These are phyloP conservation scores for Oreochromis aureus DNA, from an alignment of 2,113 vertebrate species.

Conservation along the genomic window DNA sequence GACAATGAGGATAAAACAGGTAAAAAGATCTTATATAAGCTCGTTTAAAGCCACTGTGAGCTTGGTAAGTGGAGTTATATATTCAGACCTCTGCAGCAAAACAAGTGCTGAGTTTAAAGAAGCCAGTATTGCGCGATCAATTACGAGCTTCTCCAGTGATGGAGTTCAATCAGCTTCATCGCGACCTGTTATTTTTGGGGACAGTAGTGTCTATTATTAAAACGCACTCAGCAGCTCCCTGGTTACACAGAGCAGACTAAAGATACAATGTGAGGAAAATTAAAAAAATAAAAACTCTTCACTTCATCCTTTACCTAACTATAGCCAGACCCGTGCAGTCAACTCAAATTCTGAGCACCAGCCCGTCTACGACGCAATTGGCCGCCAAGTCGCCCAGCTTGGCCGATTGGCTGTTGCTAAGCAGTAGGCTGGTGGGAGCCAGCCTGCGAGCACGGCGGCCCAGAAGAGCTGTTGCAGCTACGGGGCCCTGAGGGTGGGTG, in stretches of 20 bases:
- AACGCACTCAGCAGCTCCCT: slow-evolving; percentile 47
- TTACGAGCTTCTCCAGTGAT: background rate
- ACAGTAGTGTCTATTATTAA: slow-evolving; percentile 57
- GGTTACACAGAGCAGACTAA: slow-evolving; percentile 48
- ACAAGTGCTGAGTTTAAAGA: background rate
- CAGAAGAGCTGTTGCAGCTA: slow-evolving; percentile 59
- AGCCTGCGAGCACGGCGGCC: slow-evolving; percentile 43
- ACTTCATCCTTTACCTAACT: slow-evolving; percentile 19
- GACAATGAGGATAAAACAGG: background rate
- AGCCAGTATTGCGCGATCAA: background rate
- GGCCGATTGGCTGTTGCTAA: slow-evolving; percentile 79
- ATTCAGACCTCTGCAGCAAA: background rate
- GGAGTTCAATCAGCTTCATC: slow-evolving; percentile 20
- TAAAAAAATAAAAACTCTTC: background rate
- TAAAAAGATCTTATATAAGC: slow-evolving; percentile 1
- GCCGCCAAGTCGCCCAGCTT: slow-evolving; percentile 57
- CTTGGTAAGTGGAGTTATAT: background rate
- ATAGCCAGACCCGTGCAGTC: slow-evolving; percentile 51
- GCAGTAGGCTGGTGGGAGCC: slow-evolving; percentile 73
- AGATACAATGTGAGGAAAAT: background rate
- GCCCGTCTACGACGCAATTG: slow-evolving; percentile 63
- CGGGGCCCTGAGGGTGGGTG: slow-evolving; percentile 38
- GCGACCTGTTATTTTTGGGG: slow-evolving; percentile 41
- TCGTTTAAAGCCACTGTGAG: background rate
- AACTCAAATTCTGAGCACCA: slow-evolving; percentile 75